A percentile compares a stretch with the other conserved stretches of the same genome.
phyloP scores from a whole-genome alignment of 2,113 vertebrate genomes.

The Cathartes aura region DNA sequence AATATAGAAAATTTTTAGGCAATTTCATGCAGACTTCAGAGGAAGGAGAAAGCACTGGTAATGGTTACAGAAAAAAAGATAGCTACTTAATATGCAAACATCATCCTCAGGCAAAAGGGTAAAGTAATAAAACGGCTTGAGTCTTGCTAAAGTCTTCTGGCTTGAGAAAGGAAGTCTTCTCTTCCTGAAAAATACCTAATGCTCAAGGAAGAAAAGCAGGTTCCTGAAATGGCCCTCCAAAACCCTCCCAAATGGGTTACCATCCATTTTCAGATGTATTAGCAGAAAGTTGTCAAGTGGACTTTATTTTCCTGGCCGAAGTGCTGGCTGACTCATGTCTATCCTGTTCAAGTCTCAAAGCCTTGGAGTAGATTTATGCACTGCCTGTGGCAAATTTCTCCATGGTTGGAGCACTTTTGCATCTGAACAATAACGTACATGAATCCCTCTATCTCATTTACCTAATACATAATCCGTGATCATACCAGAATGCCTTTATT shows the following conservation, averaged over 20 bases:
- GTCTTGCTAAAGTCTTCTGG: background rate
- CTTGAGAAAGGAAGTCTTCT: too few species aligned
- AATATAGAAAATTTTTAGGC: background rate
- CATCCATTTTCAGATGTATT: background rate
- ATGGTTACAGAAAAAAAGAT: background rate
- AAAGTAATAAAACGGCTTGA: background rate
- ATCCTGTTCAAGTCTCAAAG: background rate
- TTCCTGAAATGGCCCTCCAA: background rate
- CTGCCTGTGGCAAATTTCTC: background rate
- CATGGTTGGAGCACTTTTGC: background rate
- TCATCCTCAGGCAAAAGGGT: background rate
- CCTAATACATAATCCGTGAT: background rate
- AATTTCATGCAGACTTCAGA: background rate
- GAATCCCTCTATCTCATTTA: background rate
- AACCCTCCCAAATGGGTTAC: background rate
- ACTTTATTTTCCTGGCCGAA: background rate
- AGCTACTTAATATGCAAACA: background rate
- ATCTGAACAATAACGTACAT: background rate
- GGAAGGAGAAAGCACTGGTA: background rate
- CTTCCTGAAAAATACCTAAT: background rate
- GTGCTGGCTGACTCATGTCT: background rate
- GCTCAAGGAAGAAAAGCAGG: background rate
- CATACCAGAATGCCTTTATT: background rate
- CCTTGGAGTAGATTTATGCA: background rate
- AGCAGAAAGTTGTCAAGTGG: background rate